Percentiles rank a stretch among this genome's conserved stretches.
phyloP scores from a whole-genome alignment of 2,797 vertebrate species.

The Halcyon smyrnensis region DNA sequence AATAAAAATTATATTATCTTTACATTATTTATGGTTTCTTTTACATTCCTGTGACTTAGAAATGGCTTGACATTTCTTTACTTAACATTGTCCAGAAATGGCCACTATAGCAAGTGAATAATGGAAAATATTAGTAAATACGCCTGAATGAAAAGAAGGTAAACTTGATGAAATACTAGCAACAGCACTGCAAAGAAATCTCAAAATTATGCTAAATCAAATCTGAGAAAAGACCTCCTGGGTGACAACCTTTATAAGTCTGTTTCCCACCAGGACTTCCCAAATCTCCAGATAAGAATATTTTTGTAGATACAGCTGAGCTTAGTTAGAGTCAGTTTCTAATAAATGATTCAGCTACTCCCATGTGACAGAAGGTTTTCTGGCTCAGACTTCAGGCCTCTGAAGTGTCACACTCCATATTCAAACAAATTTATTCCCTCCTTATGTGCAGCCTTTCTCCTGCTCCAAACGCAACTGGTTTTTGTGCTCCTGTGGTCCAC shows the following conservation, averaged over 20 bases:
- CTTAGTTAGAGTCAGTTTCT: background rate
- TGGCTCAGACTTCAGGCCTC: background rate
- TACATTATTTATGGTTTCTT: background rate
- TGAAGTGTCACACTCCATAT: background rate
- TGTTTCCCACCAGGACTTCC: background rate
- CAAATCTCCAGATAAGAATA: background rate
- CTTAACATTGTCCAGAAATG: background rate
- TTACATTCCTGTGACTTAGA: background rate
- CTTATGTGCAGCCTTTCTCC: background rate
- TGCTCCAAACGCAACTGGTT: background rate
- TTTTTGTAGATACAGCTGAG: background rate
- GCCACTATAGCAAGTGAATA: background rate
- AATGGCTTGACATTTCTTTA: background rate
- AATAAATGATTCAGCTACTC: background rate
- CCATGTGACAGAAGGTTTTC: background rate
- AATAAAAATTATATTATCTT: background rate
- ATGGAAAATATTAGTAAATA: background rate
- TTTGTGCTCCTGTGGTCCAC: background rate
- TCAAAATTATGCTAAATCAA: background rate
- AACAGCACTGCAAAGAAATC: background rate
- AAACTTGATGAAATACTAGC: background rate
- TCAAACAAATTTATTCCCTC: background rate
- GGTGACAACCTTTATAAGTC: background rate
- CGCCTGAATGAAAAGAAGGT: background rate
- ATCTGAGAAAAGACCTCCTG: background rate